Conservation (phyloP, 2,113 vertebrate species). For the Sander vitreus region DNA sequence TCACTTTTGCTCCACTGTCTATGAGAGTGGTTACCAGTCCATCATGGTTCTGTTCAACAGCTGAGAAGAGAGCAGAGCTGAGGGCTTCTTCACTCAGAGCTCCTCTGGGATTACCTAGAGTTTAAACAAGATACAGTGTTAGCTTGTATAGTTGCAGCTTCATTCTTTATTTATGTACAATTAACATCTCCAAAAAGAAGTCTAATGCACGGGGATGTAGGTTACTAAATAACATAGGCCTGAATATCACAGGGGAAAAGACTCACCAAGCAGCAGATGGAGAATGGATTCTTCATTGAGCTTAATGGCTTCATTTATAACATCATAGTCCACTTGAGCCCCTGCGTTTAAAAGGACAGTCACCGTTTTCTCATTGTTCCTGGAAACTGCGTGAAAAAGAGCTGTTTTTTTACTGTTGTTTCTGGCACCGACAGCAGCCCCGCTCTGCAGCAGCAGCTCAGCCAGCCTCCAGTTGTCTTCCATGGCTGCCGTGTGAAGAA, state of each 20-base stretch:
- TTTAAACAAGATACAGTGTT: not conserved
- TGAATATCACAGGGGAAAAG: not conserved
- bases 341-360: constrained; percentile 70
- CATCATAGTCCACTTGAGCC: constrained; percentile 55
- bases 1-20: constrained; percentile 80
- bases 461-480: constrained; percentile 78
- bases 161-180: not conserved
- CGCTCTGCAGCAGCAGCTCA: constrained; percentile 78
- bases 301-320: constrained; percentile 75
- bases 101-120: constrained; percentile 64
- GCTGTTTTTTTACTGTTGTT: constrained; percentile 79
- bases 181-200: not conserved
- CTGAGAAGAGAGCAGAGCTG: constrained; percentile 83
- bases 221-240: too few species aligned
- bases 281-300: constrained; percentile 76
- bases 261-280: constrained; percentile 70
- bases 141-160: not conserved
- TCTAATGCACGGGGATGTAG: not conserved
- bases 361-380: constrained; percentile 73
- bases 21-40: constrained; percentile 72
- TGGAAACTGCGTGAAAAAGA: constrained; percentile 80
- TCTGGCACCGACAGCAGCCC: constrained; percentile 65
- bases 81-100: constrained; percentile 64
- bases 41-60: constrained; percentile 83
- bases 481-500: constrained; percentile 82